A percentile compares a stretch with the other conserved stretches of the same genome.
phyloP scores from a whole-genome alignment of 1,140 invertebrate species.

The Sitobion miscanthi region DNA sequence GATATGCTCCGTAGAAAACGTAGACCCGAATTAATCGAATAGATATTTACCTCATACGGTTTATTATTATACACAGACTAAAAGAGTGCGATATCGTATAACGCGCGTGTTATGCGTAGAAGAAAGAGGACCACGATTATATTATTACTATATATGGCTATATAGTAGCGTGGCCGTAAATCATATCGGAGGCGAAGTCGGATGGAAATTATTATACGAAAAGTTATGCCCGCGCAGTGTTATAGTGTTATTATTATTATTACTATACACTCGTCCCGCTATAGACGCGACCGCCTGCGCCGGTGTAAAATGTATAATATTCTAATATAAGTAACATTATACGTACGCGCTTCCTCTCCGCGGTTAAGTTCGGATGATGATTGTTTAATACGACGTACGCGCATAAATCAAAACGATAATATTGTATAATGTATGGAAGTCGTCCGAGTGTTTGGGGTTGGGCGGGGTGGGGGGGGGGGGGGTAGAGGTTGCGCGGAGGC shows the following conservation, averaged over 20 bases:
- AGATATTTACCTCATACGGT: too few species aligned
- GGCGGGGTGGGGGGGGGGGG: too few species aligned
- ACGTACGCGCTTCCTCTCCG: neutral
- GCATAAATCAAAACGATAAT: constrained; percentile 7
- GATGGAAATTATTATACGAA: constrained; percentile 1
- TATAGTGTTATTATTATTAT: neutral
- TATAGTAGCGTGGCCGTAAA: neutral
- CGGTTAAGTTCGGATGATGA: neutral
- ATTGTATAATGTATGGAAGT: neutral
- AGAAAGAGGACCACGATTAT: neutral
- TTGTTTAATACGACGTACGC: constrained; percentile 2
- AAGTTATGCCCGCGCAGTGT: neutral
- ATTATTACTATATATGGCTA: neutral
- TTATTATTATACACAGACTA: neutral
- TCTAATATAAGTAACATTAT: neutral
- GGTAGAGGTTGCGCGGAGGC: too few species aligned
- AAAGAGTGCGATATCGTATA: neutral
- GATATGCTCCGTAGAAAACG: too few species aligned
- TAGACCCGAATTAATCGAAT: too few species aligned
- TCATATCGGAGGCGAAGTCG: neutral
- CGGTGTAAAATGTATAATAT: neutral
- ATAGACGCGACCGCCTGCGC: too few species aligned
- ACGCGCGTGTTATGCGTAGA: neutral
- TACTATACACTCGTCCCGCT: neutral
- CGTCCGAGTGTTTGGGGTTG: neutral